Percentiles rank a stretch among this genome's conserved stretches.
Conservation (phyloP, 2,797 vertebrate species). For the Phaenicophaeus curvirostris region DNA sequence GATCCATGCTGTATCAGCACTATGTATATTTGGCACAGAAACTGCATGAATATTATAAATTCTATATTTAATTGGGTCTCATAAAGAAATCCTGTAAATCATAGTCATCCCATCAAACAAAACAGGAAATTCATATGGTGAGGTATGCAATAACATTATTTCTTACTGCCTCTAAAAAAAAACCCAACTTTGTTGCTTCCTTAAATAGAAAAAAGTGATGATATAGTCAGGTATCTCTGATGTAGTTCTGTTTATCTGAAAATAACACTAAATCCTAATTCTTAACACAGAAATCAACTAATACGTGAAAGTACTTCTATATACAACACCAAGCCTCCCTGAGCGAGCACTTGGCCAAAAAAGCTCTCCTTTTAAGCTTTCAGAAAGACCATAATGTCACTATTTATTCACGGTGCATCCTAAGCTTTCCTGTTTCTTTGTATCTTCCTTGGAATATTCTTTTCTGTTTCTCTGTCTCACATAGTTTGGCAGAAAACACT, state of each 20-base stretch:
- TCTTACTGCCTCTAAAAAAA: background rate
- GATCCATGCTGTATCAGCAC: slow-evolving; percentile 68
- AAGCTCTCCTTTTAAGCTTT: background rate
- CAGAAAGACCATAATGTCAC: background rate
- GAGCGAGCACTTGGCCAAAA: background rate
- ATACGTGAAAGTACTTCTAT: background rate
- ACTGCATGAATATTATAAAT: slow-evolving; percentile 65
- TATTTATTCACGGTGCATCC: background rate
- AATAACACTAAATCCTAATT: background rate
- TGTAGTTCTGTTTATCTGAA: background rate
- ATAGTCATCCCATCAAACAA: slow-evolving; percentile 54
- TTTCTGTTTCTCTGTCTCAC: background rate
- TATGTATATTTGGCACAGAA: slow-evolving; percentile 65
- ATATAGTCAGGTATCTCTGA: background rate
- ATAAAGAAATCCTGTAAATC: slow-evolving; percentile 61
- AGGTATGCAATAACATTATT: slow-evolving; percentile 8
- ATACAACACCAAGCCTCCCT: background rate
- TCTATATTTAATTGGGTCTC: slow-evolving; percentile 61
- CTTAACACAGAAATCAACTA: background rate
- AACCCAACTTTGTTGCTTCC: slow-evolving; percentile 10
- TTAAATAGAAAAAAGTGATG: background rate
- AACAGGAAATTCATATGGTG: slow-evolving; percentile 23
- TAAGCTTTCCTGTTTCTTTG: background rate
- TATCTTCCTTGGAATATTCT: background rate
- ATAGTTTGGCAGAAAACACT: background rate